Evolutionary conservation across 1,140 invertebrate genomes (phyloP).

Genomic region (Drosophila chauvacae): DNA sequence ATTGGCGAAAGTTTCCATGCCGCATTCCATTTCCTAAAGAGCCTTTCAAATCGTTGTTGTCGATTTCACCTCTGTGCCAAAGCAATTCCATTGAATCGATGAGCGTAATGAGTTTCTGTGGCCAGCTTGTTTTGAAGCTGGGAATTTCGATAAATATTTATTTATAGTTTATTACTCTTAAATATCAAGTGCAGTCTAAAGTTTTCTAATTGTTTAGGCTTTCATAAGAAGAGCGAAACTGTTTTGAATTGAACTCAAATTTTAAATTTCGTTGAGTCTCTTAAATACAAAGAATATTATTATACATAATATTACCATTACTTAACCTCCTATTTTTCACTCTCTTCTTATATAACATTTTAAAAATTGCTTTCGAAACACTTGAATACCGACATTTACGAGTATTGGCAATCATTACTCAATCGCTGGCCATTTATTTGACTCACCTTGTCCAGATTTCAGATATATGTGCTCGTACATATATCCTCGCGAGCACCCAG

Average conservation of each 20-base stretch:
- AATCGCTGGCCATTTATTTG: slow-evolving; percentile 26
- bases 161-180: neutral
- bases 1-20: slow-evolving; percentile 39
- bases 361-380: neutral
- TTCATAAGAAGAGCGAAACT: too few relatives aligned
- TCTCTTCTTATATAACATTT: slow-evolving; percentile 7
- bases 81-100: slow-evolving; percentile 51
- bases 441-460: slow-evolving; percentile 37
- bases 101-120: slow-evolving; percentile 66
- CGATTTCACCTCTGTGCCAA: slow-evolving; percentile 10
- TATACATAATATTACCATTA: neutral
- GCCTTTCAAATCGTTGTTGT: slow-evolving; percentile 30
- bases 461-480: slow-evolving; percentile 16
- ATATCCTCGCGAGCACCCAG: slow-evolving; percentile 20
- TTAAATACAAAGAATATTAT: too few relatives aligned
- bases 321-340: too few relatives aligned
- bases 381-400: slow-evolving; percentile 24
- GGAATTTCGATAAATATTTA: slow-evolving; percentile 20
- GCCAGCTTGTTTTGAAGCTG: slow-evolving; percentile 31
- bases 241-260: too few relatives aligned
- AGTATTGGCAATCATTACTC: slow-evolving; percentile 31
- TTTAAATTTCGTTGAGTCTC: too few relatives aligned
- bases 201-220: neutral
- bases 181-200: neutral
- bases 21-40: slow-evolving; percentile 27